These are phyloP conservation scores for Hermetia illucens DNA, from an alignment of 1,140 invertebrate species.

Conservation along the genomic window DNA sequence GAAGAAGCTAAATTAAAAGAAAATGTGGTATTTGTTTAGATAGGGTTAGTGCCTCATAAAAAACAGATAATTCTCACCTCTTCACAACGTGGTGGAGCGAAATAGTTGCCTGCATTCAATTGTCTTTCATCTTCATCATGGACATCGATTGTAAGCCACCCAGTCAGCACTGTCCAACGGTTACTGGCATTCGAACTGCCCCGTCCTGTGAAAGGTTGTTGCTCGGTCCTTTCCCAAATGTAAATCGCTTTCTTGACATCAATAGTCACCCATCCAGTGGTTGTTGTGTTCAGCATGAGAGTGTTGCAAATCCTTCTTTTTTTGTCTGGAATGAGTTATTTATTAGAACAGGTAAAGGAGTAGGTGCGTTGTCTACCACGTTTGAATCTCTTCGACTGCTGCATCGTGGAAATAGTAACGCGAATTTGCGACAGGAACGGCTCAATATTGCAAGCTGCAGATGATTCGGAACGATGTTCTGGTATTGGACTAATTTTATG, in stretches of 20 bases:
- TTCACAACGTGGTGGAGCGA: conserved; percentile 24
- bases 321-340: conserved; percentile 19
- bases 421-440: conserved; percentile 20
- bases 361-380: too few species aligned
- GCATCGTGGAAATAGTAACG: conserved; percentile 24
- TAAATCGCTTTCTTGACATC: conserved; percentile 24
- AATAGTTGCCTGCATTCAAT: conserved; percentile 21
- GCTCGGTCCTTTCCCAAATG: conserved; percentile 19
- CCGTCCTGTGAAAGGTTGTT: conserved; percentile 10
- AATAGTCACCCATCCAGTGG: conserved; percentile 26
- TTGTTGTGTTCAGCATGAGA: conserved; percentile 19
- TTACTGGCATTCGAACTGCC: background rate
- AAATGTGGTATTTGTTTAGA: too few species aligned
- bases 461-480: conserved; percentile 8
- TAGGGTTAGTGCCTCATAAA: too few species aligned
- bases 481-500: conserved; percentile 25
- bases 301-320: conserved; percentile 29
- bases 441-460: too few species aligned
- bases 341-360: too few species aligned
- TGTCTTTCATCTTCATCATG: conserved; percentile 28
- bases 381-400: conserved; percentile 16
- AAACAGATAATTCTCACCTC: too few species aligned
- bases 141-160: conserved; percentile 23
- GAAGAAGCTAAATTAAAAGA: too few species aligned
- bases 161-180: conserved; percentile 13